phyloP scores from a whole-genome alignment of 2,797 vertebrate genomes.

The Argya squamiceps region DNA sequence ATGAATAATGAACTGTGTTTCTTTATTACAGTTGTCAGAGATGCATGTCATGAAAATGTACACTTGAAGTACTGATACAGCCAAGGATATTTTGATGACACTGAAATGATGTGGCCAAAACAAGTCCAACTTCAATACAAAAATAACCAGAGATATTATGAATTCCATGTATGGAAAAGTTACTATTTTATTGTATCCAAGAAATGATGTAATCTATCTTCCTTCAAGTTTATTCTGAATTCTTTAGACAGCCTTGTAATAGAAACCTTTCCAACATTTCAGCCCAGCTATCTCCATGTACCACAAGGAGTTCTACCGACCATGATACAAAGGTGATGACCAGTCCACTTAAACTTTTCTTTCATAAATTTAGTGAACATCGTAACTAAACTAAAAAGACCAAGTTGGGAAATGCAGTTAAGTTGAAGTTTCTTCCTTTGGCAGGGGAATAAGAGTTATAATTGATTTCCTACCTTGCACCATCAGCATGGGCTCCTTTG shows the following conservation, averaged over 20 bases:
- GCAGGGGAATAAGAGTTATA: background rate
- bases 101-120: background rate
- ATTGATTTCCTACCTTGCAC: conserved; percentile 87
- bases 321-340: background rate
- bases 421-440: background rate
- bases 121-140: background rate
- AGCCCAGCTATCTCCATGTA: background rate
- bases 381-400: background rate
- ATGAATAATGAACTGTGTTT: background rate
- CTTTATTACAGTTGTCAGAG: background rate
- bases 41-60: background rate
- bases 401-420: background rate
- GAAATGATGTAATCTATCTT: background rate
- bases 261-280: background rate
- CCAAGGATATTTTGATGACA: background rate
- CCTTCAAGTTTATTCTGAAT: background rate
- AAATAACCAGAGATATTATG: background rate
- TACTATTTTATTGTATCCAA: background rate
- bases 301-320: background rate
- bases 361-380: background rate
- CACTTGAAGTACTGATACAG: background rate
- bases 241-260: background rate
- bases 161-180: background rate
- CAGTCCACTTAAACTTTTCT: background rate
- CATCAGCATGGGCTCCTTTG: conserved; percentile 93